Evolutionary conservation across 1,140 invertebrate species (phyloP), one percentile per base, ranked within the genome.

Genomic region (Hesperophylax magnus): DNA sequence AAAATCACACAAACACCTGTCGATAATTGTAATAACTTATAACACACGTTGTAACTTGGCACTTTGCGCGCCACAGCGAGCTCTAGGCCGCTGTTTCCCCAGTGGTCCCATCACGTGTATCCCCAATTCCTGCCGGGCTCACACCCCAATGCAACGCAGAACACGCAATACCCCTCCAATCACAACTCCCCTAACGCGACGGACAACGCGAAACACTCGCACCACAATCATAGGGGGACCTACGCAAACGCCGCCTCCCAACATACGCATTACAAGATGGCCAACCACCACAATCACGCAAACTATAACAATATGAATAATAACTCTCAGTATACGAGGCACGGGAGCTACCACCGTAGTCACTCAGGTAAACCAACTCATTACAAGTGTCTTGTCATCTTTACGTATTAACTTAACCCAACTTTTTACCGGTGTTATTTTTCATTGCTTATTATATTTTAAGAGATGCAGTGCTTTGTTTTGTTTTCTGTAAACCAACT

Each of bases 61-160:
- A 39, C 34, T 24, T 22, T 61, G 74, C 74, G 31, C 60, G 60
- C 54, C 52, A 77, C 34, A 78, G 77, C 84, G 86, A 89, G 88
- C 74, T 88, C 91, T 81, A 92, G 95, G 87, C 96, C 96, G 85
- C 92, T 96, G 87, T 97, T 97, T 89, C 95, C 96, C 85, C 95
- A 97, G 91, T 97, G 96, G 96, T 96, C 95, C 85, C 95, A 97
- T 90, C 95, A 97, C 91, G 95, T 97, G 86, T 96, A 96, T 89
- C 95, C 96, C 84, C 96, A 97, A 93, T 97, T 96, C 92, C 92
- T 97, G 88, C 95, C 96, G 84, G 95, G 95, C 88, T 94, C 94
- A 89, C 95, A 96, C 90, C 94, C 95, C 84, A 93, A 93, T 88
- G 92, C 92, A 84, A 90, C 88, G 86, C 86, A 88, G 85, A 84